Evolutionary conservation across 64 coral and sea anemone genomes (phyloP), one percentile per base, ranked within the genome.

Genomic region (Cladopsammia gracilis): DNA sequence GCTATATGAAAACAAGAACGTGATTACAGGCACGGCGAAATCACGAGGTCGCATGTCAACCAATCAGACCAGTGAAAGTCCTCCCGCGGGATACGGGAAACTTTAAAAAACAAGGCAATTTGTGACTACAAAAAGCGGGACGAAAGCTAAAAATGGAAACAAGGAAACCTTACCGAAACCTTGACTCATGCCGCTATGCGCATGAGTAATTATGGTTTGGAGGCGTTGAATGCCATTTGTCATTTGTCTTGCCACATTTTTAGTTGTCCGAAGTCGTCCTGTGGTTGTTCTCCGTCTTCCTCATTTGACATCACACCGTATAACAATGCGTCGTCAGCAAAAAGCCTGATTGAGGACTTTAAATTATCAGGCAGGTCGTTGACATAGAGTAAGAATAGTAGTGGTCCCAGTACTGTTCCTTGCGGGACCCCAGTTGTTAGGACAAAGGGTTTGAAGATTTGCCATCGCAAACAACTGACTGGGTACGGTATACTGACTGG

Each of bases 321-420:
- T 34, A 34, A 34, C 2, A 93, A 49, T 5, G 90, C 71, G 42
- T 86, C 90, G 12, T 92, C 78, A n/a, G 79, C 79, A 53, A 90
- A 90, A 44, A 90, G 67, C 73, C 73, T 89, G 57, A 89, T 23
- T 46, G 87, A 89, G 22, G 87, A 89, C 57, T 89, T 64, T 3
- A 89, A 48, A 22, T 89, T 89, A 64, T 89, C 71, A 6, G 72
- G 87, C 49, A 89, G 71, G 50, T 77, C 34, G 34, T 34, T 89
- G 25, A 89, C 72, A 44, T 77, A 77, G 14, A 89, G 43, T 77
- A 89, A 62, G 49, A 89, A 89, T 62, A 77, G 43, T 57, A 77
- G 10, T 57, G 71, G 71, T 10, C 87, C 87, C 58, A 89, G 34
- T 34, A 34, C 34, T 34, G 34, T 34, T 34, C 34, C 34, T 34